A percentile compares a stretch with the other conserved stretches of the same genome.
These are phyloP conservation scores for Telmatherina bonti DNA, from an alignment of 2,797 vertebrate species.

Conservation along the genomic window DNA sequence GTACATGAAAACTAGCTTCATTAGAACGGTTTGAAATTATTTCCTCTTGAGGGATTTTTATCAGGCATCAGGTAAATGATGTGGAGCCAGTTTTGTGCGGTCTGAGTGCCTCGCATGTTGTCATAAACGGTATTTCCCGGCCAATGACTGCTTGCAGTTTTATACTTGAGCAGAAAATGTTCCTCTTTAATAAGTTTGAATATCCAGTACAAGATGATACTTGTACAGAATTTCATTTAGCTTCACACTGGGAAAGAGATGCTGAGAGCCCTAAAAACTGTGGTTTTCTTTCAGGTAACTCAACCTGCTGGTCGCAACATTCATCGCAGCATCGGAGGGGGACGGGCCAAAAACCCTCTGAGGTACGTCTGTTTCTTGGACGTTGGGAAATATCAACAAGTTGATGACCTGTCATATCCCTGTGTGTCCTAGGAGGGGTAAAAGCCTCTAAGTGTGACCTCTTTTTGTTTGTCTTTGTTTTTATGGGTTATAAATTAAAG, in stretches of 20 bases:
- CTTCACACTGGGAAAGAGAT: background rate
- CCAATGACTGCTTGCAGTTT: background rate
- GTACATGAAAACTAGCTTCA: background rate
- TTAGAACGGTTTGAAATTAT: background rate
- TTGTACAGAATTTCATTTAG: background rate
- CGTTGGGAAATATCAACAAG: background rate
- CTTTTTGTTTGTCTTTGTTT: background rate
- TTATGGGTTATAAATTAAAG: background rate
- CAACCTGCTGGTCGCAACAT: conserved; percentile 94
- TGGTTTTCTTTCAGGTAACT: conserved; percentile 85
- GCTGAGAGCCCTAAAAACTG: background rate
- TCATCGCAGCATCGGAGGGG: conserved; percentile 89
- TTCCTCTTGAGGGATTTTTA: background rate
- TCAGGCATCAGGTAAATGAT: background rate
- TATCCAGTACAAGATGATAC: background rate
- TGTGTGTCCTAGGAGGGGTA: too few species aligned
- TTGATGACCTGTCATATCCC: background rate
- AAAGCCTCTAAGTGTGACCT: too few species aligned
- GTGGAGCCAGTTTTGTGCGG: background rate
- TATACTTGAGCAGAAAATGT: conserved; percentile 14
- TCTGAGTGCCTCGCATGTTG: background rate
- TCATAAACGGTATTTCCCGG: background rate
- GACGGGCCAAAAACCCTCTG: conserved; percentile 92
- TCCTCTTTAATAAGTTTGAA: conserved; percentile 10
- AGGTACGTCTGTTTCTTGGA: conserved; percentile 80